Percentiles rank a stretch among this genome's conserved stretches.
phyloP scores from a whole-genome alignment of 1,140 invertebrate species.

The Aphis gossypii region DNA sequence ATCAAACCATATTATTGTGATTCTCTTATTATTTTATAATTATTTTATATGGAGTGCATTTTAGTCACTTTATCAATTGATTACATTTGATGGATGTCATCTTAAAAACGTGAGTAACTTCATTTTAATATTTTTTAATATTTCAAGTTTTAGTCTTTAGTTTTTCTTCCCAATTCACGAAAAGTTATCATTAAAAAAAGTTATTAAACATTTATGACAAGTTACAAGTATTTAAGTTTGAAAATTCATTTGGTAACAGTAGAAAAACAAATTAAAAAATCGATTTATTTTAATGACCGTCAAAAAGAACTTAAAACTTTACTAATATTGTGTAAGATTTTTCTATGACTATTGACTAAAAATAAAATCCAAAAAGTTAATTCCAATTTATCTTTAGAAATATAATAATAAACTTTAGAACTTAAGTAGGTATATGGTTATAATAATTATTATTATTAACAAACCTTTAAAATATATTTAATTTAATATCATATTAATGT shows the following conservation, averaged over 20 bases:
- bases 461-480: background rate
- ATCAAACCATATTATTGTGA: background rate
- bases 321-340: background rate
- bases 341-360: background rate
- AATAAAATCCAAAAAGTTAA: background rate
- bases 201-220: constrained; percentile 1
- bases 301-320: background rate
- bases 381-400: background rate
- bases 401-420: background rate
- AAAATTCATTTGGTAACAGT: background rate
- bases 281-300: background rate
- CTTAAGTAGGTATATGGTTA: too few relatives aligned
- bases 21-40: background rate
- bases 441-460: background rate
- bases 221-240: background rate
- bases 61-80: background rate
- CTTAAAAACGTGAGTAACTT: background rate
- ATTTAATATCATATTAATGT: background rate
- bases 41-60: background rate
- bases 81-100: background rate
- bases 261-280: constrained; percentile 19
- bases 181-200: constrained; percentile 1
- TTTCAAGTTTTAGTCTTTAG: background rate
- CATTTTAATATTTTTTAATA: background rate
- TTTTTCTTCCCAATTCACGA: background rate